Evolutionary conservation across 2,888 invertebrate species (phyloP).

Genomic region (Marasmarcha lunaedactyla): DNA sequence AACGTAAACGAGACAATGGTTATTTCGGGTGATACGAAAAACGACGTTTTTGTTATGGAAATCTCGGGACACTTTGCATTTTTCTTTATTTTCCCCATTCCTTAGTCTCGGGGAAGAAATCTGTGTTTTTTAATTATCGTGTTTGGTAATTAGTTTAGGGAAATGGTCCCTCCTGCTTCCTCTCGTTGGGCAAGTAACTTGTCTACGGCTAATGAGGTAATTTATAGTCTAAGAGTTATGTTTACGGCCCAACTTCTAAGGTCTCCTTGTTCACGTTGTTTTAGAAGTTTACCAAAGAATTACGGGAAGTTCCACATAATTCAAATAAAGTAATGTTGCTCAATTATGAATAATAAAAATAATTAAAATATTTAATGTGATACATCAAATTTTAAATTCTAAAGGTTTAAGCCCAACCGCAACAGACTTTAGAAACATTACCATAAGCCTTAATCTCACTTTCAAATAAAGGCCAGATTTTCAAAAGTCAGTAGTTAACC

Average conservation of each 20-base stretch:
- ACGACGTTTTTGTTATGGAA: slow-evolving; percentile 63
- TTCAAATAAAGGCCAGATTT: slow-evolving; percentile 1
- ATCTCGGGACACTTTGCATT: slow-evolving; percentile 66
- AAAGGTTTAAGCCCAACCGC: no score
- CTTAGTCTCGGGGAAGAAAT: slow-evolving; percentile 38
- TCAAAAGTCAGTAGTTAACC: neutral
- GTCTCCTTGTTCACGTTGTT: no score
- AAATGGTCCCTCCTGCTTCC: slow-evolving; percentile 56
- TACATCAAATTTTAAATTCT: no score
- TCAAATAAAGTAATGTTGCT: no score
- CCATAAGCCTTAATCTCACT: slow-evolving; percentile 5
- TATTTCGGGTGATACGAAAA: slow-evolving; percentile 63
- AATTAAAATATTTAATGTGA: no score
- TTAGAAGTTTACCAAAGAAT: no score
- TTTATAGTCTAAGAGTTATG: slow-evolving; percentile 40
- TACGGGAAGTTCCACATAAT: no score
- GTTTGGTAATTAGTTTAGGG: slow-evolving; percentile 69
- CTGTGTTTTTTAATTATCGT: slow-evolving; percentile 70
- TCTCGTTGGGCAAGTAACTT: slow-evolving; percentile 43
- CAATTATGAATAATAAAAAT: no score
- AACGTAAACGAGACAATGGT: slow-evolving; percentile 59
- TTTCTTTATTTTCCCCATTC: slow-evolving; percentile 55
- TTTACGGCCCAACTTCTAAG: neutral
- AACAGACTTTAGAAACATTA: slow-evolving; percentile 2
- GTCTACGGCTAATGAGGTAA: slow-evolving; percentile 58